These are phyloP conservation scores for Ceratotherium simum DNA, from an alignment of 2,113 vertebrate species.

Conservation along the genomic window DNA sequence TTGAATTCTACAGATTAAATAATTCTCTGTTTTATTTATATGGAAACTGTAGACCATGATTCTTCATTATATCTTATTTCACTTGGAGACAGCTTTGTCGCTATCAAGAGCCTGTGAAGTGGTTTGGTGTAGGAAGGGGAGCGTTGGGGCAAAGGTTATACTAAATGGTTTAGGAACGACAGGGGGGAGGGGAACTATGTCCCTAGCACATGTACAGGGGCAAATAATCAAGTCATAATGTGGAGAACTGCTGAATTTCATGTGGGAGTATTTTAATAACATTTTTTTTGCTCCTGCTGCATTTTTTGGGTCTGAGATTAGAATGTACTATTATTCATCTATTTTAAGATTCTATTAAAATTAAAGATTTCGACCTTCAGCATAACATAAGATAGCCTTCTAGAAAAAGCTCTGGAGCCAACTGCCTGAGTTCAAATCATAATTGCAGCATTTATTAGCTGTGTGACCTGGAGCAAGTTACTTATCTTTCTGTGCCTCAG, in stretches of 20 bases:
- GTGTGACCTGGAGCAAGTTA: background rate
- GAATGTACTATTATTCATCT: background rate
- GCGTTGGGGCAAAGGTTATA: background rate
- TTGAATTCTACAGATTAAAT: slow-evolving; percentile 40
- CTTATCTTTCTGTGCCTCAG: background rate
- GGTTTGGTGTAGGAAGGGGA: background rate
- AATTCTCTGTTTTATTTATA: background rate
- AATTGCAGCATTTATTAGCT: background rate
- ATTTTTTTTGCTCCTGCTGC: background rate
- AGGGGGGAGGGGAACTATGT: background rate
- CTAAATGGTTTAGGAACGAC: background rate
- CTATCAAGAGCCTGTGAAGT: background rate
- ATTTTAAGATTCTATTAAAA: slow-evolving; percentile 29
- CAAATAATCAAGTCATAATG: background rate
- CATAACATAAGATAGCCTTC: background rate
- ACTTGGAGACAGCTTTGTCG: background rate
- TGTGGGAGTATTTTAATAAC: background rate
- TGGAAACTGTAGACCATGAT: slow-evolving; percentile 4
- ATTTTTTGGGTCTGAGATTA: background rate
- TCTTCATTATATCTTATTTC: background rate
- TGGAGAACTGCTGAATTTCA: background rate
- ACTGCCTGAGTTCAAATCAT: background rate
- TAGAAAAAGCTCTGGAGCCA: background rate
- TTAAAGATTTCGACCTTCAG: slow-evolving; percentile 29
- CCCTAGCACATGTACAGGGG: background rate